A percentile compares a stretch with the other conserved stretches of the same genome.
Evolutionary conservation across 2,797 vertebrate species (phyloP).

Genomic region (Catostomus latipinnis): DNA sequence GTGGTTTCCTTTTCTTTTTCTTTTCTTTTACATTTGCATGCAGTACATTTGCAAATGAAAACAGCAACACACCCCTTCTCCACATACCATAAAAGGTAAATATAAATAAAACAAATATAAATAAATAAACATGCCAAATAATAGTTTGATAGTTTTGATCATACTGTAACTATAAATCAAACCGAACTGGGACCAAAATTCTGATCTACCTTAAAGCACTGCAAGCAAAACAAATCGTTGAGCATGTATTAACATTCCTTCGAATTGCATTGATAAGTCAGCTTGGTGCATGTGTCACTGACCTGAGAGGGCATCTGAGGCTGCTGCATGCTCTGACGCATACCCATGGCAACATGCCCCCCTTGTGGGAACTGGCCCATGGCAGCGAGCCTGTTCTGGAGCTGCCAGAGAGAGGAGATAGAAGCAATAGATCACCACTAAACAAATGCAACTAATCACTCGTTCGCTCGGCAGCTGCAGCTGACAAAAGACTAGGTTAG

Average conservation of each 20-base stretch:
- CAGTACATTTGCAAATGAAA: no score
- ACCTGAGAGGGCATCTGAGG: slow-evolving; percentile 87
- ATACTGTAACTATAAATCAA: no score
- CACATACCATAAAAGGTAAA: no score
- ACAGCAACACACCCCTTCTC: no score
- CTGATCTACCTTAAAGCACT: neutral
- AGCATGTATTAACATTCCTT: neutral
- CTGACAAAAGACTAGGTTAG: slow-evolving; percentile 42
- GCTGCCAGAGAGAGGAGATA: slow-evolving; percentile 66
- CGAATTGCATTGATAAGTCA: neutral
- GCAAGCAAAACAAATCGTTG: neutral
- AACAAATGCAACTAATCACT: slow-evolving; percentile 37
- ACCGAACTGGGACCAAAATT: neutral
- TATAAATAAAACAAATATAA: no score
- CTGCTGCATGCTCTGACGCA: slow-evolving; percentile 84
- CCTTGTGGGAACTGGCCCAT: slow-evolving; percentile 86
- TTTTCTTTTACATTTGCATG: no score
- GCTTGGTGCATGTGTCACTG: neutral
- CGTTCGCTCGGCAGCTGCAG: slow-evolving; percentile 25
- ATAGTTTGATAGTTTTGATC: no score
- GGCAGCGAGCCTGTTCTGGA: slow-evolving; percentile 88
- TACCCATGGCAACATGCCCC: slow-evolving; percentile 81
- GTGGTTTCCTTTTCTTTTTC: no score
- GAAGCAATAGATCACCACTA: slow-evolving; percentile 17
- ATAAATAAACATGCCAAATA: no score